Evolutionary conservation across 2,797 vertebrate genomes (phyloP).

Genomic region (Echiichthys vipera): DNA sequence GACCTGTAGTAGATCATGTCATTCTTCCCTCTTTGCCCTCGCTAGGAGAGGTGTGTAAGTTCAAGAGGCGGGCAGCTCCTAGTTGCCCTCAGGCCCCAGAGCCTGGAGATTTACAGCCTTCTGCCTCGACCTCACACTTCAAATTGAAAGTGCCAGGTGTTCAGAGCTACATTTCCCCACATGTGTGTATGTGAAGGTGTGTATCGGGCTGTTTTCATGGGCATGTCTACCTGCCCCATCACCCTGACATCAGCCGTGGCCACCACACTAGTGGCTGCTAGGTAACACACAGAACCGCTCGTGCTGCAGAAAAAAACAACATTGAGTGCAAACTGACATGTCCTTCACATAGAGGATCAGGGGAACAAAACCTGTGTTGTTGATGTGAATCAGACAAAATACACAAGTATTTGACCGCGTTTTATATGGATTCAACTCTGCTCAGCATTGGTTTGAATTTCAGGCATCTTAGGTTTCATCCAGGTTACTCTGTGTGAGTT

Average conservation of each 20-base stretch:
- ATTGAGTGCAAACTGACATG: background rate
- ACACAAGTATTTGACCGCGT: background rate
- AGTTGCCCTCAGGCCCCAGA: slow-evolving; percentile 44
- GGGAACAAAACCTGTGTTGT: background rate
- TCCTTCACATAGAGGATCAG: background rate
- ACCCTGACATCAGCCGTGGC: background rate
- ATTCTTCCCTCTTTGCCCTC: slow-evolving; percentile 24
- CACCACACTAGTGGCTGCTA: background rate
- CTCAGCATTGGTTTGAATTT: slow-evolving; percentile 5
- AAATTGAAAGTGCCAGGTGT: slow-evolving; percentile 57
- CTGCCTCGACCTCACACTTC: slow-evolving; percentile 39
- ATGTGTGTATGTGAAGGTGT: slow-evolving; percentile 12
- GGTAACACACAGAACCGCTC: background rate
- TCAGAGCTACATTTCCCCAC: slow-evolving; percentile 25
- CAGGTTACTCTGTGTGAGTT: background rate
- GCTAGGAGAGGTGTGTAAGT: slow-evolving; percentile 26
- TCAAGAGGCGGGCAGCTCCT: slow-evolving; percentile 38
- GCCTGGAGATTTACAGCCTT: slow-evolving; percentile 58
- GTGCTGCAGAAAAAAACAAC: background rate
- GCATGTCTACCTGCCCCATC: slow-evolving; percentile 14
- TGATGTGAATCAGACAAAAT: background rate
- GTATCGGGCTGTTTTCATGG: background rate
- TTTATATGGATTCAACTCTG: background rate
- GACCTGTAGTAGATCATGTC: slow-evolving; percentile 22
- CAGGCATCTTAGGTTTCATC: too few relatives aligned